phyloP scores from a whole-genome alignment of 2,113 vertebrate genomes.

The Python bivittatus region DNA sequence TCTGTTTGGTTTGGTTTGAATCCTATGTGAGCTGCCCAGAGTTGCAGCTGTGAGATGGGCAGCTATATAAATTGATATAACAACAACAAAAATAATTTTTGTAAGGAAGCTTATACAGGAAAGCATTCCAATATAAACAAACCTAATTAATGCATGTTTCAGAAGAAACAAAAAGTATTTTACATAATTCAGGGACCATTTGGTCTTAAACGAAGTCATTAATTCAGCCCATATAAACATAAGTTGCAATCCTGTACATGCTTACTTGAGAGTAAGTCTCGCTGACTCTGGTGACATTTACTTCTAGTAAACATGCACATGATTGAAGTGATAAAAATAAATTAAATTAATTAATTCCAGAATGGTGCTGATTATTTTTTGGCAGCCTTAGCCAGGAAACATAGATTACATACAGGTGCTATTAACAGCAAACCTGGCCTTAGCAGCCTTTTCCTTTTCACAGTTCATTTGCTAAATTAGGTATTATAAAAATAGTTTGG shows the following conservation, averaged over 20 bases:
- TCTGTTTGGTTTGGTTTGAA: neutral
- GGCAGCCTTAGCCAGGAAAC: conserved; percentile 10
- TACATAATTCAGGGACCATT: neutral
- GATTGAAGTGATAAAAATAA: accelerated
- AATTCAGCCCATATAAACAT: neutral
- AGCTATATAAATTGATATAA: neutral
- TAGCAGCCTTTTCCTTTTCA: conserved; percentile 50
- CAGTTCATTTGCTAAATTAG: conserved; percentile 69
- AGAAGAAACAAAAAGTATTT: accelerated
- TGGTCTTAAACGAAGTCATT: neutral
- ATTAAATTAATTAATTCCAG: conserved; percentile 35
- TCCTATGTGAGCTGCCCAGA: neutral
- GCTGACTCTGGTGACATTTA: neutral
- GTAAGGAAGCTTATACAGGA: neutral
- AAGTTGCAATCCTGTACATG: neutral
- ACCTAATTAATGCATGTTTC: conserved; percentile 18
- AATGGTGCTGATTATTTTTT: accelerated
- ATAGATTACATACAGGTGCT: neutral
- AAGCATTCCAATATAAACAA: neutral
- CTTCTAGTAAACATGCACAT: neutral
- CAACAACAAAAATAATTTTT: neutral
- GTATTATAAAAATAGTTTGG: conserved; percentile 72
- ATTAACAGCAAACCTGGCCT: conserved; percentile 29
- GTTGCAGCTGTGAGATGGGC: neutral
- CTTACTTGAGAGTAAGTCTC: neutral